Evolutionary conservation across 2,888 invertebrate species (phyloP).

Genomic region (Andrena fulva): DNA sequence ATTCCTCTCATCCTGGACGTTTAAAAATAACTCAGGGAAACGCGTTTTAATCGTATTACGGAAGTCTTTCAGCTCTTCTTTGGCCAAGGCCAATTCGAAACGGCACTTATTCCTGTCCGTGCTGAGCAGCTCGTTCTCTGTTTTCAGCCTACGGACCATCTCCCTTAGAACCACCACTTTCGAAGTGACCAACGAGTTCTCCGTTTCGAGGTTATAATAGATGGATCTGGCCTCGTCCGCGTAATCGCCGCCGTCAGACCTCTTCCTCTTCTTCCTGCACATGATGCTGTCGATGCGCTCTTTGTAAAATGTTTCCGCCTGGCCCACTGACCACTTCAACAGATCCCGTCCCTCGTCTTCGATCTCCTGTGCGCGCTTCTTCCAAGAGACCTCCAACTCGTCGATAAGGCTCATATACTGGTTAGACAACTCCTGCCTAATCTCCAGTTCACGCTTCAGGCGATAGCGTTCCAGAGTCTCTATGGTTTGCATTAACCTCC

Average conservation of each 20-base stretch:
- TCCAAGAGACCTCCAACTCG: slow-evolving; percentile 76
- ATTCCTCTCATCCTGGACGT: slow-evolving; percentile 12
- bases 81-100: slow-evolving; percentile 67
- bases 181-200: slow-evolving; percentile 66
- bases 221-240: slow-evolving; percentile 52
- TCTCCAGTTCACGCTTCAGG: slow-evolving; percentile 71
- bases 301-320: slow-evolving; percentile 75
- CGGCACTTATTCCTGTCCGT: slow-evolving; percentile 71
- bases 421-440: slow-evolving; percentile 75
- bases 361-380: slow-evolving; percentile 59
- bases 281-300: slow-evolving; percentile 70
- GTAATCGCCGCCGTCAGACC: slow-evolving; percentile 65
- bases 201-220: slow-evolving; percentile 64
- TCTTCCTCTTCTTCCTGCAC: slow-evolving; percentile 70
- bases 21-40: slow-evolving; percentile 6
- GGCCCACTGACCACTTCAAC: slow-evolving; percentile 74
- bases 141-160: slow-evolving; percentile 65
- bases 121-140: slow-evolving; percentile 65
- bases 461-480: slow-evolving; percentile 56
- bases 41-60: slow-evolving; percentile 41
- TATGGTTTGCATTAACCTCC: slow-evolving; percentile 64
- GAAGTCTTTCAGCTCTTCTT: slow-evolving; percentile 68
- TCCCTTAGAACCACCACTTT: slow-evolving; percentile 65
- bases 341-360: slow-evolving; percentile 72
- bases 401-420: slow-evolving; percentile 71